Base-by-base conservation (phyloP, 2,888 invertebrate genomes). In the Drosophila suboccidentalis region DNA sequence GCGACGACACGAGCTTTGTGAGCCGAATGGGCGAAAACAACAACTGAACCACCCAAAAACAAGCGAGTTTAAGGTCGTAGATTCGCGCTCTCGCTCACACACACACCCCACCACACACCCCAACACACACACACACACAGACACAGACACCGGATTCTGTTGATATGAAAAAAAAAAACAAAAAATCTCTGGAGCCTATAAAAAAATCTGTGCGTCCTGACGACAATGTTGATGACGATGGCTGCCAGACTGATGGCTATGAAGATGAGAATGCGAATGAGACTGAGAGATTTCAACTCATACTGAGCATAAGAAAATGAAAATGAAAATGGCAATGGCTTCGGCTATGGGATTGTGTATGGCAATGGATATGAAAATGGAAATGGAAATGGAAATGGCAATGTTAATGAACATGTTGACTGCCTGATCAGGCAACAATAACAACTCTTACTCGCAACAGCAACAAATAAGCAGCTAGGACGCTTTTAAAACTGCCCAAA, bases 141-240 rank as follows among this genome's bases (percentile, higher is more conserved):
- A 36, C 63, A 29, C 36, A 41, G 46, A 60, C 51, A 44, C 41
- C 6, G 17, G 32, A 11, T 38, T 38, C 19, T 58, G 64, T 51
- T 71, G 58, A 57, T 58, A 49, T 71, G 53, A 65, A 57, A 47
- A 71, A 29, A 29, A 29, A 8, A 5, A 26, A 3, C 22, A 22
- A 22, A 22, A 22, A 22, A 22, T 6, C 3, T n/a, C 53, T 39
- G 15, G 34, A 67, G 76, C 81, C 78, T 76, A 87, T 86, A 82
- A 89, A 58, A 58, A 89, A 87, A 89, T 89, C 76, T 77, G 62
- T 86, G 83, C 65, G 80, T 74, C 65, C 82, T 85, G 84, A 88
- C 84, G 78, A 88, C 81, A 87, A 87, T 83, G 89, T 78, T 89
- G 78, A 88, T 88, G 87, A 78, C 72, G 77, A 82, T 77, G 66